Evolutionary conservation across 35 echinoderm and acorn worm genomes (phyloP).

Genomic region (Diadema setosum): DNA sequence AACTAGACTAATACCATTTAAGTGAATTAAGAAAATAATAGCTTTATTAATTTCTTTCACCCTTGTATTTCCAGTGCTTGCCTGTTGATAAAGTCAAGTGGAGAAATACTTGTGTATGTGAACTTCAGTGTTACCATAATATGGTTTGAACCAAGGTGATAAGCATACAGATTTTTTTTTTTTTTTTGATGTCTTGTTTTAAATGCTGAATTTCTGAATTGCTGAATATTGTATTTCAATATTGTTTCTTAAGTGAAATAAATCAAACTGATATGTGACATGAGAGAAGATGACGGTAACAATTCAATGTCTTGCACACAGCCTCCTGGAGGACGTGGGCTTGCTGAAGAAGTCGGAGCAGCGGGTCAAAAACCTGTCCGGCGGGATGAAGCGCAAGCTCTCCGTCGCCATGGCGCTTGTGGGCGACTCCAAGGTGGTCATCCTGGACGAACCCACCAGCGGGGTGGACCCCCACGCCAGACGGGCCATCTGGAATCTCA

Average conservation of each 20-base stretch:
- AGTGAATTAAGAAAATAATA: too few relatives aligned
- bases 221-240: neutral
- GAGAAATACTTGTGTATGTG: too few relatives aligned
- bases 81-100: too few relatives aligned
- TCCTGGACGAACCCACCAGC: slow-evolving; percentile 87
- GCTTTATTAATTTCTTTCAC: too few relatives aligned
- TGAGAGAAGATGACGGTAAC: neutral
- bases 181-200: neutral
- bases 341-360: slow-evolving; percentile 38
- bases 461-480: slow-evolving; percentile 89
- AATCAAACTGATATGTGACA: too few relatives aligned
- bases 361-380: slow-evolving; percentile 60
- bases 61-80: too few relatives aligned
- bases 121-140: too few relatives aligned
- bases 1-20: neutral
- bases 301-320: neutral
- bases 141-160: neutral
- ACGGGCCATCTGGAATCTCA: slow-evolving; percentile 86
- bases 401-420: slow-evolving; percentile 78
- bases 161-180: neutral
- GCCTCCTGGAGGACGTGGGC: slow-evolving; percentile 61
- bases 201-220: neutral
- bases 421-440: slow-evolving; percentile 57
- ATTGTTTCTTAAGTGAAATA: neutral
- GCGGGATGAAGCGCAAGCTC: slow-evolving; percentile 92